phyloP scores from a whole-genome alignment of 1,140 invertebrate genomes.

The Plutomurus gul region DNA sequence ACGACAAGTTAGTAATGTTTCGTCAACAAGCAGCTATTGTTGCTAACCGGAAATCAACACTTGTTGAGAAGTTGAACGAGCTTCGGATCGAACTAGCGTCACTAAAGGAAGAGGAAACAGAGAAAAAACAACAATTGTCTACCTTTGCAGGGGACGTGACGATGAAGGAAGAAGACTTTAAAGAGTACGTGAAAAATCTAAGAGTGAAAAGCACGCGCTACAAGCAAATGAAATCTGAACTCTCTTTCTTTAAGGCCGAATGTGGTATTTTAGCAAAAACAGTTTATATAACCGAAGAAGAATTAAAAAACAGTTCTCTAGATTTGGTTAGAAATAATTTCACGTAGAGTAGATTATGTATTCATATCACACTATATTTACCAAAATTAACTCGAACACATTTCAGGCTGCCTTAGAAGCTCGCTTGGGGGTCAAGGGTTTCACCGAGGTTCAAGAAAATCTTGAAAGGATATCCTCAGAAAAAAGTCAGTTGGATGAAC shows the following conservation, averaged over 20 bases:
- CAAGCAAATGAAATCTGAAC: conserved; percentile 63
- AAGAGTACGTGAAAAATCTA: conserved; percentile 77
- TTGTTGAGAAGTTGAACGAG: conserved; percentile 71
- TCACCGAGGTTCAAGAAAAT: conserved; percentile 62
- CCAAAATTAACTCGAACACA: not conserved
- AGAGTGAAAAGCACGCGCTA: conserved; percentile 77
- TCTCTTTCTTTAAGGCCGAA: conserved; percentile 41
- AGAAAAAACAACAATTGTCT: conserved; percentile 62
- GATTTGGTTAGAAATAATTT: conserved; percentile 58
- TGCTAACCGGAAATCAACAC: conserved; percentile 73
- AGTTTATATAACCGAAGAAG: conserved; percentile 64
- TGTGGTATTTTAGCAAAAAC: conserved; percentile 68
- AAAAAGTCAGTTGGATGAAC: conserved; percentile 64
- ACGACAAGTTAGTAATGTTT: conserved; percentile 79
- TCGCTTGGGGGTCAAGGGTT: conserved; percentile 62
- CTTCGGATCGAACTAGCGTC: conserved; percentile 66
- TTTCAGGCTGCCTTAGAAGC: conserved; percentile 56
- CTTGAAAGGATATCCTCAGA: conserved; percentile 65
- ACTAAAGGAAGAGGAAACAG: conserved; percentile 62
- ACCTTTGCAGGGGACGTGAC: conserved; percentile 65
- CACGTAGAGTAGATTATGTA: not conserved
- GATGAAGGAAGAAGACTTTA: conserved; percentile 79
- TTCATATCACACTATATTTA: not conserved
- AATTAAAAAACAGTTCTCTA: conserved; percentile 59
- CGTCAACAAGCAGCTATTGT: conserved; percentile 82